Conservation (phyloP, 1,140 invertebrate genomes). For the Drosophila sturtevanti region DNA sequence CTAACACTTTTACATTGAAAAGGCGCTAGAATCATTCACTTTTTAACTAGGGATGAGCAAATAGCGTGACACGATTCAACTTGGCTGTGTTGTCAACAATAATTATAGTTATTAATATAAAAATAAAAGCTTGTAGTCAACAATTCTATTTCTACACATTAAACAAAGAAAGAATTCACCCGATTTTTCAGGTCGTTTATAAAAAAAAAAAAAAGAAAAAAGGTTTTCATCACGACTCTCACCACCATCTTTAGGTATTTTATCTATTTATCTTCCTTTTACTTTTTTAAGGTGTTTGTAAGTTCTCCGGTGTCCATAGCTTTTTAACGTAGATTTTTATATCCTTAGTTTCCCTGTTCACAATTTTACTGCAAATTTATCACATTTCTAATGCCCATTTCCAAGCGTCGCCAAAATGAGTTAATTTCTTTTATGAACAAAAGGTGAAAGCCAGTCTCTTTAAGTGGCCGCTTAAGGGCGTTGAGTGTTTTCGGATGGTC, state of each 20-base stretch:
- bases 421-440: slow-evolving; percentile 61
- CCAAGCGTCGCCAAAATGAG: slow-evolving; percentile 36
- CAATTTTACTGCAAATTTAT: slow-evolving; percentile 45
- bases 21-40: slow-evolving; percentile 35
- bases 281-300: background rate
- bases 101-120: too few species aligned
- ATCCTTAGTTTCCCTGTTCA: slow-evolving; percentile 42
- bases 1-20: slow-evolving; percentile 51
- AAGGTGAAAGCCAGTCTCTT: slow-evolving; percentile 6
- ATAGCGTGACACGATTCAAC: background rate
- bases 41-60: background rate
- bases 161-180: too few species aligned
- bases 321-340: slow-evolving; percentile 52
- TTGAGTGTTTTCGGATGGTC: background rate
- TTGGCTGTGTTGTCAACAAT: too few species aligned
- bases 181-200: too few species aligned
- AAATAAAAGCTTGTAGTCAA: too few species aligned
- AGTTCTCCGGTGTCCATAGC: slow-evolving; percentile 23
- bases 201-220: too few species aligned
- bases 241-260: slow-evolving; percentile 12
- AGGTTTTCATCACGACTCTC: background rate
- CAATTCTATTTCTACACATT: too few species aligned
- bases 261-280: slow-evolving; percentile 14
- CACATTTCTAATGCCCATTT: slow-evolving; percentile 45
- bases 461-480: slow-evolving; percentile 2